Base-by-base conservation (phyloP, 2,797 vertebrate genomes). In the Sebastes itinus region DNA sequence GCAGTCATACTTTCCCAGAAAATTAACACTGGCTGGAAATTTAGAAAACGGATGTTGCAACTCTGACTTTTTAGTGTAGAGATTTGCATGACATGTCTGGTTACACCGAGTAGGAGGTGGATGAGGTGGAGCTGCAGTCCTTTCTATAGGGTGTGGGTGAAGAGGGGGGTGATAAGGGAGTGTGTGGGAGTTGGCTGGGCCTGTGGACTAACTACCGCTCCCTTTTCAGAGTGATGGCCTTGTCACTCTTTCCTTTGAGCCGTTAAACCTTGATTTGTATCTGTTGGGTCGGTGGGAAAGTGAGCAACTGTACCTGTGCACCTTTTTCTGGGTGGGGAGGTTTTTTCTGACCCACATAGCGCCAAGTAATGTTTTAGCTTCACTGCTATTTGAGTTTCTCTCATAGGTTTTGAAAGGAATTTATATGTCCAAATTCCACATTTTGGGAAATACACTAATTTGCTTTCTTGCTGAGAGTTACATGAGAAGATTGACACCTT, bases 181-280 rank as follows among this genome's bases (percentile, higher is more conserved):
- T 78, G 58, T 69, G 30, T 68, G 42, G 67, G 87, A 85, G 87
- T 23, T 89, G 88, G 88, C 81, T 81, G 72, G 77, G 68, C 87
- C 60, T 87, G 89, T 79, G 58, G 9, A 52, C 54, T 7, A 28
- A 70, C 67, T 62, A 77, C 82, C 55, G 0, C 87, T 85, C 83
- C 84, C 69, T 81, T 74, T 83, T 54, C 77, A 62, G 82, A 86
- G 54, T 58, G 9, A 74, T 30, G 30, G 25, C 72, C 56, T 35
- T 78, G 72, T 83, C 81, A 75, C 23, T 70, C 27, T 75, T 33
- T 78, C 66, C 58, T 66, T 62, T 72, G 30, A 81, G 61, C 46
- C 5, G 23, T 83, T 76, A 22, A 32, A 49, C 60, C 55, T 42
- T 54, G 74, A 83, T 70, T 67, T 72, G 1, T 73, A 28, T 67